These are phyloP conservation scores for Crocodylus rhombifer DNA, from an alignment of 2,797 vertebrate genomes.

Conservation along the genomic window DNA sequence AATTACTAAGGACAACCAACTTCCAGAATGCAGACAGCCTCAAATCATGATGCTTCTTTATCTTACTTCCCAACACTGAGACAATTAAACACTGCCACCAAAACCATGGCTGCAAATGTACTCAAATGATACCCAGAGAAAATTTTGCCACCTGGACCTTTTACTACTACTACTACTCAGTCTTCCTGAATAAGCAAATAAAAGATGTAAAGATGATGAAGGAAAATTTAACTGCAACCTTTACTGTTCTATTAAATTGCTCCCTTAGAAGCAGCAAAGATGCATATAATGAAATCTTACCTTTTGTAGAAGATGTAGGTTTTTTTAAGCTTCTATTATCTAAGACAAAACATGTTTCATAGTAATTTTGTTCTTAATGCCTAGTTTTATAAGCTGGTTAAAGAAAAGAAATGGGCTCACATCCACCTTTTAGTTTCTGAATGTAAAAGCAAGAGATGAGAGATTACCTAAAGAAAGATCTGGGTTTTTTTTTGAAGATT, in stretches of 20 bases:
- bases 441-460: background rate
- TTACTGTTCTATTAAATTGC: constrained; percentile 40
- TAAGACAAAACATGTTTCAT: background rate
- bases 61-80: background rate
- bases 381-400: constrained; percentile 15
- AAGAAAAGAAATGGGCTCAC: background rate
- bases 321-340: background rate
- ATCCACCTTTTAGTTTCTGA: background rate
- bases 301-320: constrained; percentile 1
- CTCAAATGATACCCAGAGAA: too few species aligned
- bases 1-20: background rate
- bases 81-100: background rate
- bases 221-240: constrained; percentile 23
- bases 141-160: background rate
- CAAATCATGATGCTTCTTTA: background rate
- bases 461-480: background rate
- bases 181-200: constrained; percentile 41
- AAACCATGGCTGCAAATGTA: background rate
- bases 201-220: constrained; percentile 50
- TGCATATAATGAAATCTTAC: constrained; percentile 37
- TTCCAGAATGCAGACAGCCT: background rate
- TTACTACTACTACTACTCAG: background rate
- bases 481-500: background rate
- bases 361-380: background rate
- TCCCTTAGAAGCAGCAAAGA: constrained; percentile 49